Base-by-base conservation (phyloP, 2,113 vertebrate genomes). In the Uria aalge region DNA sequence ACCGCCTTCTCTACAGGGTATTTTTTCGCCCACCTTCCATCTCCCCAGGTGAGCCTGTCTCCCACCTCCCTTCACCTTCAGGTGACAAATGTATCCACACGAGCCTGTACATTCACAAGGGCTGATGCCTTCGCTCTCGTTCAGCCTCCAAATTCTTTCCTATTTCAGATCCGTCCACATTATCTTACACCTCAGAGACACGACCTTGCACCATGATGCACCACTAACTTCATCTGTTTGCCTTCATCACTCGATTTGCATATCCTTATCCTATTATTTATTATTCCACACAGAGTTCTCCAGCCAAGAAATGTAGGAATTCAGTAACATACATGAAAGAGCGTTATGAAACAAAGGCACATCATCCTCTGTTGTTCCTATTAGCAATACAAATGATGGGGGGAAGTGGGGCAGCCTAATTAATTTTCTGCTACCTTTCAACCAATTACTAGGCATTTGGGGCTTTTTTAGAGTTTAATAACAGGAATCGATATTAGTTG, bases 51-150 rank as follows among this genome's bases (percentile, higher is more conserved):
- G 8, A 53, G 64, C n/a, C 15, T 0, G 1, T 6, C 40, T 55
- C 53, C 66, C 60, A 24, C 19, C 52, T 73, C 34, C 52, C 9
- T 36, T 43, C 71, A 45, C 2, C 29, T 15, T 16, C 72, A 17
- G 4, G 5, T 7, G 5, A 7, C 0, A 0, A 24, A 41, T 3
- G 5, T 2, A 12, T 8, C 34, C 41, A 10, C 45, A 3, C 0
- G 2, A n/a, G 29, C 1, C 45, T 32, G 56, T 29, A 21, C 30
- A 4, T 8, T 3, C 47, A 22, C 30, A 3, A 21, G 26, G 56
- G n/a, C 38, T 50, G 85, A 52, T 1, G 3, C 34, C 13, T 75
- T 3, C 60, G 29, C 43, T 72, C 57, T 36, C 79, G 59, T 75
- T 38, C 75, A 72, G 77, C 88, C 80, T 72, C 74, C 78, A 23